Evolutionary conservation across 2,888 invertebrate species (phyloP).

Genomic region (Lasiommata megera): DNA sequence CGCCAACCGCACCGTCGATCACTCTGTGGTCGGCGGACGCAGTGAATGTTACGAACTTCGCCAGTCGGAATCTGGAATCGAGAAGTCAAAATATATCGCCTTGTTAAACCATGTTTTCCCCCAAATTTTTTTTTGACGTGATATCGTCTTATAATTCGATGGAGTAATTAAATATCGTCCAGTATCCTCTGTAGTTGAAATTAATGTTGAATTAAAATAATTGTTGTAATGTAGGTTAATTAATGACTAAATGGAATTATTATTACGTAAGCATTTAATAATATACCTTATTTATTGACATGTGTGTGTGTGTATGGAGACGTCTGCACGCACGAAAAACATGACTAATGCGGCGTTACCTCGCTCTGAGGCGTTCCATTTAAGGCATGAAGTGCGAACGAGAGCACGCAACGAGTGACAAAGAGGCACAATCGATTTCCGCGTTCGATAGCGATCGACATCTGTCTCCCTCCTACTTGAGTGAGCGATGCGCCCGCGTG

Average conservation of each 20-base stretch:
- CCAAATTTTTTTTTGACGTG: no score
- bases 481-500: no score
- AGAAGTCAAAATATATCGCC: conserved; percentile 1
- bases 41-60: conserved; percentile 93
- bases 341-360: no score
- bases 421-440: no score
- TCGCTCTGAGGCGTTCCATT: no score
- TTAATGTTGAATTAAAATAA: neutral
- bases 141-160: no score
- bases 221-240: conserved; percentile 19
- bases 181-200: conserved; percentile 5
- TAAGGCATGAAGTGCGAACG: no score
- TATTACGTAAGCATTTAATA: conserved; percentile 25
- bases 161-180: neutral
- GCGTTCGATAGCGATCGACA: no score
- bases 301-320: conserved; percentile 31
- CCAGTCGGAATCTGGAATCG: conserved; percentile 84
- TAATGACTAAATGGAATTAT: conserved; percentile 25
- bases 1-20: conserved; percentile 98
- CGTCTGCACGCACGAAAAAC: no score
- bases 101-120: no score
- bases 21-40: conserved; percentile 98
- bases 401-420: no score
- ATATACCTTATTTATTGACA: conserved; percentile 44
- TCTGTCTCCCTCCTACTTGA: no score